Percentiles rank a stretch among this genome's conserved stretches.
Conservation (phyloP, 2,113 vertebrate genomes). For the Piaya cayana region DNA sequence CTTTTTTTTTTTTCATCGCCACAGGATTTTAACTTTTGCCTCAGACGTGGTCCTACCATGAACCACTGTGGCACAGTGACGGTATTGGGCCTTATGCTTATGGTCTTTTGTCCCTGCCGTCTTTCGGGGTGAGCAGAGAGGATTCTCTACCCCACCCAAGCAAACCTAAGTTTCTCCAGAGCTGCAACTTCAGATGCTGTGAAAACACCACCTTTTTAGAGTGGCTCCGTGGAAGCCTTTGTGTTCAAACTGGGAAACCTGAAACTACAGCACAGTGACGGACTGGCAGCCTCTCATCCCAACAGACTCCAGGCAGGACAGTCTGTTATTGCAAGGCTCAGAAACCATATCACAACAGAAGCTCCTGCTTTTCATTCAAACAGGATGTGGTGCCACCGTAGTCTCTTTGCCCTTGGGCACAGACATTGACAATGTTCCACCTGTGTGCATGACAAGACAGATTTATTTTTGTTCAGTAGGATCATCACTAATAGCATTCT, state of each 20-base stretch:
- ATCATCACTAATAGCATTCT: background rate
- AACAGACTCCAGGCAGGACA: background rate
- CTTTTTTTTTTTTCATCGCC: background rate
- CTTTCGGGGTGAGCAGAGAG: background rate
- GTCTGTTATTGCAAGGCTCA: background rate
- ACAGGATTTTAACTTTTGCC: background rate
- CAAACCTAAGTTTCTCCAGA: background rate
- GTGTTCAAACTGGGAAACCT: background rate
- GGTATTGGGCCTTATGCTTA: background rate
- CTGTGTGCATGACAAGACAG: background rate
- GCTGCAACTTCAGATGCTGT: background rate
- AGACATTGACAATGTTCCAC: background rate
- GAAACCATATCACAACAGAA: background rate
- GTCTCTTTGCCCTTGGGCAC: background rate
- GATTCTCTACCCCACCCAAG: no score
- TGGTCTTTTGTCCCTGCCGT: background rate
- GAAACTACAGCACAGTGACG: background rate
- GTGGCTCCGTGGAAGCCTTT: background rate
- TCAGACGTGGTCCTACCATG: background rate
- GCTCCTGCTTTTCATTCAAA: background rate
- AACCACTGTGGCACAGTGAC: background rate
- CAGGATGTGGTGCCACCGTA: background rate
- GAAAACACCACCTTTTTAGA: background rate
- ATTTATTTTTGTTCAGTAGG: slow-evolving; percentile 21
- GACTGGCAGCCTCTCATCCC: background rate